A percentile compares a stretch with the other conserved stretches of the same genome.
Evolutionary conservation across 2,113 vertebrate species (phyloP).

Genomic region (Hemiprocne comata): DNA sequence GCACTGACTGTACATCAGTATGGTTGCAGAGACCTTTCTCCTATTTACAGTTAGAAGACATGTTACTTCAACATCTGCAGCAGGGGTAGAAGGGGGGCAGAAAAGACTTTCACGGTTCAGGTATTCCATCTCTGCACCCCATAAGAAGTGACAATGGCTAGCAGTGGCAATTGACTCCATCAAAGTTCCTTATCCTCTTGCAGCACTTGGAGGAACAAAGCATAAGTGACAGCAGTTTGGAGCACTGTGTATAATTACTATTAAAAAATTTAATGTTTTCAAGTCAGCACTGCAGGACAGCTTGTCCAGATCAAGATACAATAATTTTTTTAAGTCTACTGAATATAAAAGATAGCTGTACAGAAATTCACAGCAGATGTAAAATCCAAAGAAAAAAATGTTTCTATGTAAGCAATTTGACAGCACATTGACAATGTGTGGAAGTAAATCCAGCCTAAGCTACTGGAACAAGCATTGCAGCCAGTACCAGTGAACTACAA

Average conservation of each 20-base stretch:
- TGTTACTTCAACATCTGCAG: not conserved
- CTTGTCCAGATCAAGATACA: not conserved
- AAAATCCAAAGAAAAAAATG: not conserved
- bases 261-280: not conserved
- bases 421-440: not conserved
- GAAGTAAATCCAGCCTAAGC: not conserved
- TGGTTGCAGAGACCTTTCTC: not conserved
- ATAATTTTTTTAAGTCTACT: not conserved
- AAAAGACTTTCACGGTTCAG: fast-evolving
- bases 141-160: not conserved
- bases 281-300: not conserved
- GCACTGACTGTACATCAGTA: not conserved
- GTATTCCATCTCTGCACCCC: not conserved
- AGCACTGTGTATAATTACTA: not conserved
- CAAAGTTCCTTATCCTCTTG: not conserved
- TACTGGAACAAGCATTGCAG: not conserved
- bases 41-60: not conserved
- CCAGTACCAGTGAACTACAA: not conserved
- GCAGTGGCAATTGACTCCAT: not conserved
- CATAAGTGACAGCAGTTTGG: not conserved
- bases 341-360: not conserved
- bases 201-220: not conserved
- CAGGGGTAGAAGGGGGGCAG: fast-evolving
- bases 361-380: not conserved
- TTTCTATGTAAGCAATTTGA: not conserved